These are phyloP conservation scores for Cairina moschata DNA, from an alignment of 2,113 vertebrate genomes.

Conservation along the genomic window DNA sequence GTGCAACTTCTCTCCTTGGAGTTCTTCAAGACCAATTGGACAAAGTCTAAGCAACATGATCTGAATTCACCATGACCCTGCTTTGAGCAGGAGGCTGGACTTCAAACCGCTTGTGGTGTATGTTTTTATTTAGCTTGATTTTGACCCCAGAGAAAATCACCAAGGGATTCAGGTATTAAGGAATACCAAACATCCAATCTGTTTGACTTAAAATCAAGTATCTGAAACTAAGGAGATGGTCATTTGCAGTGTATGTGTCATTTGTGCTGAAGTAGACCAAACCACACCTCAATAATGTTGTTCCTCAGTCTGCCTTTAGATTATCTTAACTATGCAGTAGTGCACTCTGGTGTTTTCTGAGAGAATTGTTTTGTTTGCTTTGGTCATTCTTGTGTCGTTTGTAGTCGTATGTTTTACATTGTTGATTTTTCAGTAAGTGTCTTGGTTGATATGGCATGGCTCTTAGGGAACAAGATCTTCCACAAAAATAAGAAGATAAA, in stretches of 20 bases:
- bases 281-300: neutral
- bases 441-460: neutral
- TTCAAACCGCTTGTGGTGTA: neutral
- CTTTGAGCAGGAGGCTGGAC: neutral
- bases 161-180: neutral
- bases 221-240: neutral
- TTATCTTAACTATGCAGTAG: neutral
- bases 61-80: neutral
- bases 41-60: neutral
- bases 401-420: accelerated
- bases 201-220: neutral
- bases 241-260: neutral
- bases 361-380: neutral
- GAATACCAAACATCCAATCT: neutral
- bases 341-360: conserved; percentile 27
- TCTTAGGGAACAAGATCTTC: neutral
- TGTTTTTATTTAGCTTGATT: neutral
- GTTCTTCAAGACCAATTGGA: neutral
- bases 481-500: neutral
- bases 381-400: neutral
- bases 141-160: neutral
- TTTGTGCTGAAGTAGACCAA: neutral
- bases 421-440: neutral
- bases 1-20: neutral
- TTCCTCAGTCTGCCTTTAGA: neutral